Base-by-base conservation (phyloP, 1,140 invertebrate genomes). In the Cydia strobilella region DNA sequence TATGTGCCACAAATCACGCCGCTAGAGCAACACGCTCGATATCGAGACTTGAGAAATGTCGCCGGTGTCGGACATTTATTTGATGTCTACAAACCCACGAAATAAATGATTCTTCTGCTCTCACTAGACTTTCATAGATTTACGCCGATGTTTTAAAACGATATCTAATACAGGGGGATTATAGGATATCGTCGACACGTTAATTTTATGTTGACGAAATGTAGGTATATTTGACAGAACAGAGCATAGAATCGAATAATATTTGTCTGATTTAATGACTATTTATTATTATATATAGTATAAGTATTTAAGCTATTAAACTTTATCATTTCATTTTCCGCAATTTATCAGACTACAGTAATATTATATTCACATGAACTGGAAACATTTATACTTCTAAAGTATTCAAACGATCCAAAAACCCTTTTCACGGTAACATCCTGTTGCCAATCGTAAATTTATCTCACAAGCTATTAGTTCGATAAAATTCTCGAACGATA, bases 401-500 rank as follows among this genome's bases (percentile, higher is more conserved):
- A n/a, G 20, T 51, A 72, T 39, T 54, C 59, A 15, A 20, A 42
- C 39, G 18, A 72, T 3, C 39, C 72, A 75, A 77, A 82, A 91
- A 92, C 86, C 90, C 90, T 90, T 92, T 90, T 81, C 79, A 83
- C 74, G 82, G 79, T 86, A 78, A 75, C 81, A 82, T 84, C 86
- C 81, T 82, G 80, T 81, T 84, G 76, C 84, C 90, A 90, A 92
- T 92, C 90, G 90, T 90, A 92, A 92, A 92, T 92, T 84, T 88
- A 91, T 92, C 89, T 91, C 86, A 77, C 75, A 81, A 81, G 83
- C 90, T 92, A 92, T 92, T 92, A 92, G 89, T 92, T 88, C 90
- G 90, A 92, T 92, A 92, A 92, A 92, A 92, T 92, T 91, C 88
- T 90, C 89, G 89, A 91, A 91, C 90, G 87, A 92, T 92, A 92